Conservation (phyloP, 1,140 invertebrate species). For the Drosophila jambulina region DNA sequence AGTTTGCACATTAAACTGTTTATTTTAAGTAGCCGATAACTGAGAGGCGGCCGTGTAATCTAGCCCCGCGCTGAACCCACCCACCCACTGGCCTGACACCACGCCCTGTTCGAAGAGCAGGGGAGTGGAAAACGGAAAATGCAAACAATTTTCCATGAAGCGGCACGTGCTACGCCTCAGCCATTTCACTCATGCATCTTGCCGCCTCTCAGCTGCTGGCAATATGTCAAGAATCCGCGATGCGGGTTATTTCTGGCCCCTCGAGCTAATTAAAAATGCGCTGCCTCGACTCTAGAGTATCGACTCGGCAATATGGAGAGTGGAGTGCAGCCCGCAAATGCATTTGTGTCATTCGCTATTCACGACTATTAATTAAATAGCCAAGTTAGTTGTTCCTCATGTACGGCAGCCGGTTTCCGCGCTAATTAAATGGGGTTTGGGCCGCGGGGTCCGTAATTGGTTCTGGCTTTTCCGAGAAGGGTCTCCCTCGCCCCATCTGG, state of each 20-base stretch:
- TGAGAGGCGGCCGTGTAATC: constrained; percentile 31
- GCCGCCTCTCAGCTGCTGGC: constrained; percentile 70
- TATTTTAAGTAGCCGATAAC: constrained; percentile 79
- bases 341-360: constrained; percentile 65
- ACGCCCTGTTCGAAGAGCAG: neutral
- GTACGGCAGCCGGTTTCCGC: neutral
- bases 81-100: constrained; percentile 44
- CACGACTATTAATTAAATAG: constrained; percentile 75
- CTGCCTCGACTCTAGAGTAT: constrained; percentile 39
- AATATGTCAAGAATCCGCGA: constrained; percentile 78
- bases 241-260: constrained; percentile 62
- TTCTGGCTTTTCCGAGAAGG: constrained; percentile 39
- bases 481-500: neutral
- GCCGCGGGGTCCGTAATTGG: constrained; percentile 49
- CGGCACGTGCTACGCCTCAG: constrained; percentile 71
- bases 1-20: constrained; percentile 82
- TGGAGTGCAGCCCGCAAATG: constrained; percentile 54
- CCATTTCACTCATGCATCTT: constrained; percentile 49
- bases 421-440: constrained; percentile 38
- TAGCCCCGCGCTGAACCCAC: constrained; percentile 27
- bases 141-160: constrained; percentile 71
- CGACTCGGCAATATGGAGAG: constrained; percentile 9
- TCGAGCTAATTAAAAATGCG: constrained; percentile 74
- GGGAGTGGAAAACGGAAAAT: constrained; percentile 48
- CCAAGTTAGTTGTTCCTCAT: constrained; percentile 15